These are phyloP conservation scores for Sebastes baramenuke DNA, from an alignment of 2,797 vertebrate species.

Conservation along the genomic window DNA sequence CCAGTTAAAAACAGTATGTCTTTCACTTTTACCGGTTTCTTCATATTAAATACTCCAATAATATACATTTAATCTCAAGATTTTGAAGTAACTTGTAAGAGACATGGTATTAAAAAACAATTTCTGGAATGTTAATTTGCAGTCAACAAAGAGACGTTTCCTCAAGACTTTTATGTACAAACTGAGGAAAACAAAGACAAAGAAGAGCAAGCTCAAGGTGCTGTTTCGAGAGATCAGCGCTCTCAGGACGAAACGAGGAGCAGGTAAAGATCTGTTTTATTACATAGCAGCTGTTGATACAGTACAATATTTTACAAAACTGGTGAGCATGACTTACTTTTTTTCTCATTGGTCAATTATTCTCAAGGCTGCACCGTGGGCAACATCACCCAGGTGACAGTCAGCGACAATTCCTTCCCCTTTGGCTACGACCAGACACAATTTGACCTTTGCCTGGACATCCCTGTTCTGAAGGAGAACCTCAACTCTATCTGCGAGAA, in stretches of 20 bases:
- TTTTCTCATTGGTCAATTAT: neutral
- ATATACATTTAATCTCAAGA: neutral
- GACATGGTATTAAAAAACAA: neutral
- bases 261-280: constrained; percentile 48
- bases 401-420: constrained; percentile 66
- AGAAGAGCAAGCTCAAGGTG: constrained; percentile 44
- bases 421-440: constrained; percentile 64
- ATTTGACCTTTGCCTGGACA: constrained; percentile 72
- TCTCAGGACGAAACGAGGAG: constrained; percentile 16
- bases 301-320: neutral
- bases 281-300: neutral
- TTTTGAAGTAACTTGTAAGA: neutral
- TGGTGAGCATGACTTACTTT: neutral
- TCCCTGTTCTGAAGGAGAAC: constrained; percentile 60
- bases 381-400: constrained; percentile 67
- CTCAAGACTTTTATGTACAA: constrained; percentile 58
- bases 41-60: neutral
- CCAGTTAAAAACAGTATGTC: constrained; percentile 46
- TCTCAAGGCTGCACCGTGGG: constrained; percentile 63
- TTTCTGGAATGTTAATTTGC: neutral
- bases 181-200: constrained; percentile 48
- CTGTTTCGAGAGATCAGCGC: constrained; percentile 49
- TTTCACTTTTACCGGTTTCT: neutral
- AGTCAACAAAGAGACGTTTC: constrained; percentile 61
- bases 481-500: constrained; percentile 66